A percentile compares a stretch with the other conserved stretches of the same genome.
phyloP scores from a whole-genome alignment of 2,888 invertebrate species.

The Allacma fusca region DNA sequence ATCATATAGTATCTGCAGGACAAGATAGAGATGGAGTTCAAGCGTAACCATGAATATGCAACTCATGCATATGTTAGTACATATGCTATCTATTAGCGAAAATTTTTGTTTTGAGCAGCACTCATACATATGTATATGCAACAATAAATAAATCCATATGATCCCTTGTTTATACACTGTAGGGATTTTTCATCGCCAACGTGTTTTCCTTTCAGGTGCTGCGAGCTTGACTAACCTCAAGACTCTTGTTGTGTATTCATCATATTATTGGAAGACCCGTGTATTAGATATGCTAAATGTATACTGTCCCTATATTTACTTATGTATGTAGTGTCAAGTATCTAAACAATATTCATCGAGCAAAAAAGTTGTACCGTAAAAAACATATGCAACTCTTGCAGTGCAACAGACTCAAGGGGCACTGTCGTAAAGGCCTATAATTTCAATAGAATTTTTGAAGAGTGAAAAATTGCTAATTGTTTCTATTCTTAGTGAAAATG shows the following conservation, averaged over 20 bases:
- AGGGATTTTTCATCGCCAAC: background rate
- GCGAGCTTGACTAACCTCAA: too few relatives aligned
- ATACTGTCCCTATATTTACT: too few relatives aligned
- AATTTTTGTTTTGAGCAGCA: background rate
- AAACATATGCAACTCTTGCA: too few relatives aligned
- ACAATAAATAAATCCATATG: conserved; percentile 7
- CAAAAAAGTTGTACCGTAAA: too few relatives aligned
- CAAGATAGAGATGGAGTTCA: too few relatives aligned
- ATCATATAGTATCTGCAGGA: background rate
- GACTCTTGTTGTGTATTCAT: too few relatives aligned
- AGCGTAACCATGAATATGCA: too few relatives aligned
- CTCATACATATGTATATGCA: background rate
- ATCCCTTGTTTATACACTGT: background rate
- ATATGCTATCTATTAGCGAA: background rate
- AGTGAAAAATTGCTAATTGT: conserved; percentile 16
- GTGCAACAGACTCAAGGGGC: too few relatives aligned
- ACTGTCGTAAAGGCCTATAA: background rate
- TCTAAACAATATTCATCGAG: too few relatives aligned
- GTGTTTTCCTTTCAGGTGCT: background rate
- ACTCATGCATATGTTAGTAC: background rate
- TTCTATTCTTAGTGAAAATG: background rate
- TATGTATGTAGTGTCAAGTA: too few relatives aligned
- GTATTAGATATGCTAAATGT: too few relatives aligned
- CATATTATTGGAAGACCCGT: too few relatives aligned
- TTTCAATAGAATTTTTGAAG: background rate